These are phyloP conservation scores for Anastatus disparis DNA, from an alignment of 1,140 invertebrate species.

Conservation along the genomic window DNA sequence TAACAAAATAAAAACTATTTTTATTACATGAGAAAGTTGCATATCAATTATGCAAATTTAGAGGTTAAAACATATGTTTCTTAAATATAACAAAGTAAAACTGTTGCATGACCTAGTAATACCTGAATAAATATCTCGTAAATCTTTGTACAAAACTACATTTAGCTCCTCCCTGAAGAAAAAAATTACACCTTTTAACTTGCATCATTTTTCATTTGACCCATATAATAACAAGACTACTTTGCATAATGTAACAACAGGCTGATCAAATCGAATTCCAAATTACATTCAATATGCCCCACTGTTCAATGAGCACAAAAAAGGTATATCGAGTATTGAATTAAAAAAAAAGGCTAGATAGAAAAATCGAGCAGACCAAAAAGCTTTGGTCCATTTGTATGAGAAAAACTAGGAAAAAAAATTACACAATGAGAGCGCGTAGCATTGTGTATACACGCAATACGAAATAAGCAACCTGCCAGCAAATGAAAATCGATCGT, in stretches of 20 bases:
- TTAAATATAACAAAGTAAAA: too few relatives aligned
- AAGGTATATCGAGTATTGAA: not conserved
- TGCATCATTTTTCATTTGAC: too few relatives aligned
- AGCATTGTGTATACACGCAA: slow-evolving; percentile 1
- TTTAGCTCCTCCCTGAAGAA: too few relatives aligned
- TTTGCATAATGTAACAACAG: too few relatives aligned
- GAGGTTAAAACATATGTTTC: too few relatives aligned
- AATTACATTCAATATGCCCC: slow-evolving; percentile 9
- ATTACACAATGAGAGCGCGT: slow-evolving; percentile 10
- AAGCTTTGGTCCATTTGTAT: slow-evolving; percentile 9
- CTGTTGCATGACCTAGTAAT: too few relatives aligned
- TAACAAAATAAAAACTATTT: too few relatives aligned
- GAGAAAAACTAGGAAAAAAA: slow-evolving; percentile 15
- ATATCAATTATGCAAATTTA: too few relatives aligned
- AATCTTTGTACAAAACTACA: too few relatives aligned
- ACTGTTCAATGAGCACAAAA: not conserved
- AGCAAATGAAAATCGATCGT: slow-evolving; percentile 37
- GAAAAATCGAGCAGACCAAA: slow-evolving; percentile 28
- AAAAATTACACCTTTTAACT: too few relatives aligned
- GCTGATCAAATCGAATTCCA: not conserved
- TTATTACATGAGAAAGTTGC: too few relatives aligned
- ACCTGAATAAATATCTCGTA: not conserved
- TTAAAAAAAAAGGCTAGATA: slow-evolving; percentile 11
- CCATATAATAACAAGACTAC: too few relatives aligned
- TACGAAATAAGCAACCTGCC: slow-evolving; percentile 21